Conservation (phyloP, 1,140 invertebrate species). For the Triops longicaudatus region DNA sequence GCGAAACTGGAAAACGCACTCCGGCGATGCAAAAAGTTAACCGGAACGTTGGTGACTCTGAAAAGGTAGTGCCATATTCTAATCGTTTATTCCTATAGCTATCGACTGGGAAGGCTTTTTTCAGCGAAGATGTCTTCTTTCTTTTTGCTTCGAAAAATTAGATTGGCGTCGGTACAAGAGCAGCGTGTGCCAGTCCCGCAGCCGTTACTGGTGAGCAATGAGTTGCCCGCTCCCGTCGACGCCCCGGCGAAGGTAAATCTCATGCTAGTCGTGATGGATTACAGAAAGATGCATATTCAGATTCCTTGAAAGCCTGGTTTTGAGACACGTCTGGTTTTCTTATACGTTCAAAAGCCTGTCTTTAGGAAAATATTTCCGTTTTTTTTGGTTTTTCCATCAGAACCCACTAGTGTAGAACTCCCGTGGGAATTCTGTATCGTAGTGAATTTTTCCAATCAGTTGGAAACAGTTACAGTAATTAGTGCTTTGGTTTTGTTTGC, state of each 20-base stretch:
- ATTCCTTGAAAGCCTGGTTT: background rate
- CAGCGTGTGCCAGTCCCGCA: constrained; percentile 49
- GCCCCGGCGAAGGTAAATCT: constrained; percentile 20
- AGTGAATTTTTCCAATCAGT: background rate
- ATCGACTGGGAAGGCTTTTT: constrained; percentile 28
- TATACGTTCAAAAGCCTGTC: background rate
- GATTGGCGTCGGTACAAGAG: constrained; percentile 89
- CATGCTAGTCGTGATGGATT: constrained; percentile 4
- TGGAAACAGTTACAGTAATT: constrained; percentile 2
- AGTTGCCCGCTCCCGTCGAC: background rate
- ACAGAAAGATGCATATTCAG: background rate
- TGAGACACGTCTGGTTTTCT: background rate
- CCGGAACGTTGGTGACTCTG: constrained; percentile 87
- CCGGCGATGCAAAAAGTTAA: constrained; percentile 88
- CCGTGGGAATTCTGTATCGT: background rate
- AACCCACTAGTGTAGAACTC: constrained; percentile 8
- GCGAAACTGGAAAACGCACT: constrained; percentile 82
- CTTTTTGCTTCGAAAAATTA: constrained; percentile 40
- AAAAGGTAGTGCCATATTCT: constrained; percentile 65
- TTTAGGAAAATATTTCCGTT: background rate
- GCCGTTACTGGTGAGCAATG: constrained; percentile 22
- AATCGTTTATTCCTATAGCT: constrained; percentile 20
- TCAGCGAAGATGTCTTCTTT: constrained; percentile 29
- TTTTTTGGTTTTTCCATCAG: background rate
- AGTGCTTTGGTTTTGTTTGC: background rate